These are phyloP conservation scores for Cottus gobio DNA, from an alignment of 2,113 vertebrate species.

Conservation along the genomic window DNA sequence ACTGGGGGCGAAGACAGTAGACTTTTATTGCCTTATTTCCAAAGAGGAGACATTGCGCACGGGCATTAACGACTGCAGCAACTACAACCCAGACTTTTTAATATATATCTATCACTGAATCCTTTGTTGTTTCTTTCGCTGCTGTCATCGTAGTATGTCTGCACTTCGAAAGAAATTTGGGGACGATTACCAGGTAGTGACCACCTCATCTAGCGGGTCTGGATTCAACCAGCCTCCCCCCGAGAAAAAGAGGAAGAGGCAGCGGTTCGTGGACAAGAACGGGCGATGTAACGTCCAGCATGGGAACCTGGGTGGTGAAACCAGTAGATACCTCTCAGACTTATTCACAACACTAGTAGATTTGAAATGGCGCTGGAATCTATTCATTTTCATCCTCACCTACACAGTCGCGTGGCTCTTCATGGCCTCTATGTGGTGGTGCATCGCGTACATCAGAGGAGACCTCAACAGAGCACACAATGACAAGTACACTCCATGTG, in stretches of 20 bases:
- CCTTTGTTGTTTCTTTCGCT: slow-evolving; percentile 78
- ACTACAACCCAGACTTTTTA: slow-evolving; percentile 64
- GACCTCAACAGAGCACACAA: slow-evolving; percentile 94
- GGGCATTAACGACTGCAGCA: slow-evolving; percentile 63
- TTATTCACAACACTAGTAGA: slow-evolving; percentile 98
- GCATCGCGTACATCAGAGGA: slow-evolving; percentile 95
- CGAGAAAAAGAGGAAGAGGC: slow-evolving; percentile 93
- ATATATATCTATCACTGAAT: slow-evolving; percentile 37
- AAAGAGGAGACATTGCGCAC: slow-evolving; percentile 72
- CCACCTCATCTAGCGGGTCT: slow-evolving; percentile 94
- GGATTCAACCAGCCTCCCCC: slow-evolving; percentile 89
- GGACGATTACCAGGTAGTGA: slow-evolving; percentile 98
- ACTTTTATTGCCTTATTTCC: slow-evolving; percentile 68
- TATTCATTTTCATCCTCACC: slow-evolving; percentile 98
- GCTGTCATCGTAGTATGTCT: slow-evolving; percentile 93
- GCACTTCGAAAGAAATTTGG: slow-evolving; percentile 98
- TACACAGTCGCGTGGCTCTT: slow-evolving; percentile 99
- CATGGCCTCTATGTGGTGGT: slow-evolving; percentile 99
- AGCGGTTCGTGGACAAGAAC: slow-evolving; percentile 99
- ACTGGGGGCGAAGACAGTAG: slow-evolving; percentile 63
- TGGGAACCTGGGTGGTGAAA: slow-evolving; percentile 97
- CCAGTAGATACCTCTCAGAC: slow-evolving; percentile 97
- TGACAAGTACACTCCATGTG: slow-evolving; percentile 95
- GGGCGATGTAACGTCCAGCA: slow-evolving; percentile 99
- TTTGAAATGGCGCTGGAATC: slow-evolving; percentile 99